A percentile compares a stretch with the other conserved stretches of the same genome.
These are phyloP conservation scores for Channa striata DNA, from an alignment of 2,797 vertebrate species.

Conservation along the genomic window DNA sequence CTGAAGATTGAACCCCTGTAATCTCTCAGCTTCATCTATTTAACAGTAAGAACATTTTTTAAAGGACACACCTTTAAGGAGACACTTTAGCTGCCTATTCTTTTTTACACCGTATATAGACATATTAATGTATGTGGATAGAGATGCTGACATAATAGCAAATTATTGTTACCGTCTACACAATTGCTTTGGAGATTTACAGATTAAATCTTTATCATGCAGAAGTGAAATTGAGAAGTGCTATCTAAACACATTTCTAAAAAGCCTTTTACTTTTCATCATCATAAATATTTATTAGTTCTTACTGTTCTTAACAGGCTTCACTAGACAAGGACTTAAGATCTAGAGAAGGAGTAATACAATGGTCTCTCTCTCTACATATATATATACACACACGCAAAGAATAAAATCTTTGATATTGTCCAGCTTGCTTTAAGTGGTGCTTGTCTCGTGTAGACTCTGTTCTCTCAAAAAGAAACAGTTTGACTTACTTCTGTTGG, in stretches of 20 bases:
- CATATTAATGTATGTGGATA: neutral
- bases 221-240: neutral
- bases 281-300: constrained; percentile 35
- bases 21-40: constrained; percentile 35
- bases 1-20: constrained; percentile 23
- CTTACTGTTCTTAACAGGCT: constrained; percentile 22
- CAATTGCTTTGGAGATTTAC: neutral
- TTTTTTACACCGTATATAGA: neutral
- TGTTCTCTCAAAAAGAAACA: constrained; percentile 12
- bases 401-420: constrained; percentile 7
- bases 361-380: neutral
- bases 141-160: constrained; percentile 10
- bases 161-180: neutral
- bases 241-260: constrained; percentile 2
- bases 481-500: constrained; percentile 20
- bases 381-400: constrained; percentile 19
- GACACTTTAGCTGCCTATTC: constrained; percentile 24
- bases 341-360: constrained; percentile 15
- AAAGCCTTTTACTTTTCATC: neutral
- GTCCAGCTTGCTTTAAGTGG: constrained; percentile 17
- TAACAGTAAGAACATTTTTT: constrained; percentile 27
- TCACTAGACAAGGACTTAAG: constrained; percentile 16
- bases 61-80: constrained; percentile 25
- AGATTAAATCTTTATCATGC: neutral
- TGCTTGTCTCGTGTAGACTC: neutral